phyloP scores from a whole-genome alignment of 2,113 vertebrate genomes.

The Odobenus rosmarus region DNA sequence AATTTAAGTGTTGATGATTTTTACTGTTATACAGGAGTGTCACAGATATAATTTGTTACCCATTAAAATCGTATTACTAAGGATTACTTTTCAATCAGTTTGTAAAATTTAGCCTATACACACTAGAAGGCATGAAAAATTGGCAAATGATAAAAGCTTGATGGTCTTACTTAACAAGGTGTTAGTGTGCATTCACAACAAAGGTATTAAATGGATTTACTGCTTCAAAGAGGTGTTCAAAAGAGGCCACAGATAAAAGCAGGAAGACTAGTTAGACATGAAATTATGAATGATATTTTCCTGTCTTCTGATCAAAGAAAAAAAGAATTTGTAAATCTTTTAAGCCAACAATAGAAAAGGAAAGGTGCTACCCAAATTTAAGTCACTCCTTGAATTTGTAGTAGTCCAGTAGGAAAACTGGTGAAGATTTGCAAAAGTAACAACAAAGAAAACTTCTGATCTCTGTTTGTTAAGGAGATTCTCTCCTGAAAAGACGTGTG shows the following conservation, averaged over 20 bases:
- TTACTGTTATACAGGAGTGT: conserved; percentile 16
- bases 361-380: conserved; percentile 50
- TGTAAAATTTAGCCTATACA: conserved; percentile 69
- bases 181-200: conserved; percentile 48
- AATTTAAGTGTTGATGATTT: conserved; percentile 44
- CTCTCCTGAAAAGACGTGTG: conserved; percentile 61
- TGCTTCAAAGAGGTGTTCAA: conserved; percentile 73
- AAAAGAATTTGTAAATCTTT: conserved; percentile 61
- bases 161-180: conserved; percentile 68
- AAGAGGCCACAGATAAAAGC: conserved; percentile 76
- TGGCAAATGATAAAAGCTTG: conserved; percentile 58
- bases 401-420: neutral
- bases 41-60: conserved; percentile 67
- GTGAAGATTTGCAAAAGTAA: neutral
- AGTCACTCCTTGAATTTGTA: conserved; percentile 53
- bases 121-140: conserved; percentile 57
- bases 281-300: conserved; percentile 50
- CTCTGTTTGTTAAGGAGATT: conserved; percentile 61
- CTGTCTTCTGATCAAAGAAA: conserved; percentile 47
- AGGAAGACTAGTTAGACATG: conserved; percentile 66
- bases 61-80: conserved; percentile 78
- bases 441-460: conserved; percentile 53
- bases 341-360: conserved; percentile 16
- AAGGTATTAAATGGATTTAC: conserved; percentile 76
- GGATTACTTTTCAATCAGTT: conserved; percentile 76